Conservation (phyloP, 2,797 vertebrate genomes). For the Morelia viridis region DNA sequence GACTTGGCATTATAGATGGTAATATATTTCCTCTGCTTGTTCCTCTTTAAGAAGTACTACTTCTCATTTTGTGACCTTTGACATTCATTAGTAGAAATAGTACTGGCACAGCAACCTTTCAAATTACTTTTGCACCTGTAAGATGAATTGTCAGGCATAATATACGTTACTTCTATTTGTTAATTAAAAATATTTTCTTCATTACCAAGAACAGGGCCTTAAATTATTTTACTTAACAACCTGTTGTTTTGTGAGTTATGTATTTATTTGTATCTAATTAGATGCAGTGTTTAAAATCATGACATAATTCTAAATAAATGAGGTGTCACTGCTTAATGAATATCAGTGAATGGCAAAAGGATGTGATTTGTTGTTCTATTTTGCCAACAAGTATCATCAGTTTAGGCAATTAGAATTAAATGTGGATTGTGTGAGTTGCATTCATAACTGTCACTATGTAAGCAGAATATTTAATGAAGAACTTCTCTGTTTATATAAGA, state of each 20-base stretch:
- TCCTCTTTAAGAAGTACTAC: background rate
- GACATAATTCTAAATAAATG: conserved; percentile 68
- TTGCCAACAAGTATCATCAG: conserved; percentile 50
- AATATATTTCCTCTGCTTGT: background rate
- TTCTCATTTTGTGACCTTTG: background rate
- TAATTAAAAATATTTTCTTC: background rate
- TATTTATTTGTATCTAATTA: conserved; percentile 56
- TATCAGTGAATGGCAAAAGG: conserved; percentile 65
- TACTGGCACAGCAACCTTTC: background rate
- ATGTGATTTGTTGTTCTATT: conserved; percentile 59
- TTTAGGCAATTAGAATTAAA: conserved; percentile 63
- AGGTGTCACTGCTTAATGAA: conserved; percentile 70
- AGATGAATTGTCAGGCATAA: background rate
- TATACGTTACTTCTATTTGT: background rate
- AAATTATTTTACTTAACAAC: conserved; percentile 2
- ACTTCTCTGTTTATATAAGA: conserved; percentile 35
- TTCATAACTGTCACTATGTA: conserved; percentile 40
- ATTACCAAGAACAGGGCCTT: background rate
- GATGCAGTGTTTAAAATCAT: conserved; percentile 53
- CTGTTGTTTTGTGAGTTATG: conserved; percentile 4
- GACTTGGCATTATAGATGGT: background rate
- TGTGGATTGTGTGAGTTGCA: conserved; percentile 45
- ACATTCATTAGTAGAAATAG: background rate
- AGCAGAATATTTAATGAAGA: conserved; percentile 31
- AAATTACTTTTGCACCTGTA: background rate